Evolutionary conservation across 2,888 invertebrate species (phyloP), one percentile per base, ranked within the genome.

Genomic region (Merodon equestris): DNA sequence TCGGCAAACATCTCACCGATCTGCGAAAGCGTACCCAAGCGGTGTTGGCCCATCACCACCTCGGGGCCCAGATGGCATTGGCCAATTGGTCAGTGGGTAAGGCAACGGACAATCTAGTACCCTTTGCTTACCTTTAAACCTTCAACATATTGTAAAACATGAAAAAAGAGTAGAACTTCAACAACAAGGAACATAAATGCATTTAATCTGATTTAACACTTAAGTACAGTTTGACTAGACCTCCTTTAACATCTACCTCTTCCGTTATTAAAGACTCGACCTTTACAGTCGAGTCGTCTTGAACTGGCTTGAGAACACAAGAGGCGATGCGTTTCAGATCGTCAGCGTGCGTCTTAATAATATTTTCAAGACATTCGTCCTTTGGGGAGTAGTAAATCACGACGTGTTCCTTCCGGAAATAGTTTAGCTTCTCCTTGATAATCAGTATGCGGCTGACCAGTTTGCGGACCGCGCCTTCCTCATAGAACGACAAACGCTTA

Each of bases 401-500:
- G 10, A 97, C 95, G 83, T 93, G 93, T 88, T 97, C 97, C 1
- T 95, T 94, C 0, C 97, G 97, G 3, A 96, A 94, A 53, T 97
- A 90, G 83, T 94, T 93, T 0, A 94, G 96, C 89, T 96, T 96
- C 89, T 98, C 98, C 63, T 98, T 90, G 19, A 98, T 90, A 87
- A 96, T 97, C 87, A 98, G 98, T 18, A 98, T 92, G 75, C 97
- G 92, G 86, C 97, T 98, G 73, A 97, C 94, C 34, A 98, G 93
- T 90, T 98, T 98, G 76, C 98, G 91, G 1, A 97, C 95, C 81
- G 95, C 91, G 9, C 98, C 98, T 90, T 98, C 98, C 85, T 97
- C 95, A 13, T 67, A 68, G 56, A 51, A 84, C 94, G 17, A 47
- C 10, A 79, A 93, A 86, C 96, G 95, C 0, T 95, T 95, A 0